phyloP scores from a whole-genome alignment of 2,113 vertebrate genomes.

The Strix aluco region DNA sequence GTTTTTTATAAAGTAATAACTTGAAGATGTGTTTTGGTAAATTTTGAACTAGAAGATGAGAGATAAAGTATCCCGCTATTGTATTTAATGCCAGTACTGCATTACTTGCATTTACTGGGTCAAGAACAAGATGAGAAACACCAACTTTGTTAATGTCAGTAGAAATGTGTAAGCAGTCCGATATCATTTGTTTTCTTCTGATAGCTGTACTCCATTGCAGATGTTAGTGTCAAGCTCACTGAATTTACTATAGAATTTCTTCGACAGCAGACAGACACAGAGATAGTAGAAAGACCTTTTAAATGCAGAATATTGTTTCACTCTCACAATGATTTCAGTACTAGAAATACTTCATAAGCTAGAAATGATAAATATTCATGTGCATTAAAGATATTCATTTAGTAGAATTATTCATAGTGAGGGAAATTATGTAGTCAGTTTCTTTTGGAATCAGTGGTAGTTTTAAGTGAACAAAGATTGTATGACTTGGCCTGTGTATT shows the following conservation, averaged over 20 bases:
- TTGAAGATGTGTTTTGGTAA: background rate
- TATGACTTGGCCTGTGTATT: constrained; percentile 11
- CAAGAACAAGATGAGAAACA: background rate
- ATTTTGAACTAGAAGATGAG: background rate
- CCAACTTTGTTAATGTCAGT: background rate
- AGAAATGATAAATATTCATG: constrained; percentile 59
- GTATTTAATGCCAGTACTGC: background rate
- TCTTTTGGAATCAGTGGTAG: constrained; percentile 35
- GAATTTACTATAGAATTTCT: background rate
- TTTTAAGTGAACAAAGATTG: constrained; percentile 46
- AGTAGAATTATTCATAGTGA: constrained; percentile 55
- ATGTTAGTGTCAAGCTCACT: background rate
- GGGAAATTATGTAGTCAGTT: constrained; percentile 59
- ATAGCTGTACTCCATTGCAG: background rate
- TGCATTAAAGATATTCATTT: constrained; percentile 47
- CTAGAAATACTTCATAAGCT: constrained; percentile 32
- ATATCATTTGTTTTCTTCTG: background rate
- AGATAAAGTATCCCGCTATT: background rate
- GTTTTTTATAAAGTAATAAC: background rate
- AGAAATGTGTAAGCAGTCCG: background rate
- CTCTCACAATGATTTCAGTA: constrained; percentile 1
- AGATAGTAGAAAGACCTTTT: constrained; percentile 5
- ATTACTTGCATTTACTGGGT: background rate
- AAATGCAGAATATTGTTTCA: constrained; percentile 38
- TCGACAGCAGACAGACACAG: background rate